These are phyloP conservation scores for Buathra laborator DNA, from an alignment of 2,888 invertebrate genomes.

Conservation along the genomic window DNA sequence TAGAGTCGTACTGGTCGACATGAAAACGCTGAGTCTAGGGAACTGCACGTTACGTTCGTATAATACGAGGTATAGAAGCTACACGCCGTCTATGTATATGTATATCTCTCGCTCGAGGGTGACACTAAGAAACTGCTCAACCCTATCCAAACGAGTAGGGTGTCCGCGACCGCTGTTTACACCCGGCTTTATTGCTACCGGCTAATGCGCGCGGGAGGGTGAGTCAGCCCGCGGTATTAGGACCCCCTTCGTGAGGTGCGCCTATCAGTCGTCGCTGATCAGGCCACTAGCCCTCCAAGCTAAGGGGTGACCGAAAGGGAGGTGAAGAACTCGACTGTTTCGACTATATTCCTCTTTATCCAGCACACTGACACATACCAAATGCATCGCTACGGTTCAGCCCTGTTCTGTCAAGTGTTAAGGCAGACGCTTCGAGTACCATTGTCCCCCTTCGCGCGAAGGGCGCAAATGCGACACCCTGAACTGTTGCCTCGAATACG, in stretches of 20 bases:
- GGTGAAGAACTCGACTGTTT: slow-evolving; percentile 49
- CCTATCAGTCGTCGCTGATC: slow-evolving; percentile 80
- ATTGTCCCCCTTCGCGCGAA: slow-evolving; percentile 46
- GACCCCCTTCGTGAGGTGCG: slow-evolving; percentile 79
- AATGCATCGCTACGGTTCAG: slow-evolving; percentile 24
- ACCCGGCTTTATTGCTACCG: slow-evolving; percentile 81
- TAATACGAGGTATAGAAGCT: slow-evolving; percentile 1
- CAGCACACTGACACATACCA: slow-evolving; percentile 34
- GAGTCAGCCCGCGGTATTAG: slow-evolving; percentile 78
- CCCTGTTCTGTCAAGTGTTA: slow-evolving; percentile 57
- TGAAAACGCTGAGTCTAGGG: slow-evolving; percentile 35
- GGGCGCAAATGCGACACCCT: slow-evolving; percentile 50
- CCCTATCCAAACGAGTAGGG: slow-evolving; percentile 65
- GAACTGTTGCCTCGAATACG: slow-evolving; percentile 26
- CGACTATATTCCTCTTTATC: slow-evolving; percentile 32
- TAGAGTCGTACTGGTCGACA: slow-evolving; percentile 41
- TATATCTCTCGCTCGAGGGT: slow-evolving; percentile 35
- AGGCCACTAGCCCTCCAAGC: slow-evolving; percentile 63
- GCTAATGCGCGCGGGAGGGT: slow-evolving; percentile 77
- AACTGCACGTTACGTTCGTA: slow-evolving; percentile 13
- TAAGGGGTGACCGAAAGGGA: slow-evolving; percentile 21
- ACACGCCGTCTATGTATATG: background rate
- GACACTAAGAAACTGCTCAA: slow-evolving; percentile 66
- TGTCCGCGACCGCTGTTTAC: slow-evolving; percentile 76
- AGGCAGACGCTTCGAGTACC: slow-evolving; percentile 60